Evolutionary conservation across 2,797 vertebrate species (phyloP), one percentile per base, ranked within the genome.

Genomic region (Etheostoma perlongum): DNA sequence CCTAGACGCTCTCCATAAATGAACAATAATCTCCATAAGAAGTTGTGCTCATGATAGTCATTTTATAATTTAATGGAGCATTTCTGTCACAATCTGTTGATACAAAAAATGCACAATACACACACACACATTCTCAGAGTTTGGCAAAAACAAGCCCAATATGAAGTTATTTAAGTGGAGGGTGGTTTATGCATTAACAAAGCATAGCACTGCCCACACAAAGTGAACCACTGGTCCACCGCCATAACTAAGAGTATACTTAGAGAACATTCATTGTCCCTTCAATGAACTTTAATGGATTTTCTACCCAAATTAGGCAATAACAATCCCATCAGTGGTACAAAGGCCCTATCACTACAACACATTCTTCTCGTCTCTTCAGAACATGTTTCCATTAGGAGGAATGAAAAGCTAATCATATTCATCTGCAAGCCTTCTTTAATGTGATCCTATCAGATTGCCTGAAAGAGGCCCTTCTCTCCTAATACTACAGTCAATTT

Each of bases 371-470:
- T 85, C 82, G 82, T 70, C 81, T 83, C 79, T 76, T 85, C 82
- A 84, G 74, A 91, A 86, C 74, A 89, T 87, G 84, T 89, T 89
- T 91, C 89, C 90, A 93, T 93, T 93, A 93, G 85, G 72, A 89
- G 71, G 86, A 89, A 87, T 85, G 83, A 92, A 91, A 84, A 89
- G 88, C 88, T 92, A 92, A 93, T 94, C 92, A 89, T 93, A 92
- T 91, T 93, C 87, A 93, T 93, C 91, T 89, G 90, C 89, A 89
- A 88, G 84, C 76, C 78, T 82, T 85, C 89, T 89, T 91, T 93
- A 94, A 93, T 93, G 88, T 84, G 83, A 88, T 86, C 81, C 87
- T 87, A 87, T 93, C 88, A 89, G 85, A 91, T 88, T 62, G 67
- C 83, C 85, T 71, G 85, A 92, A 84, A 86, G 83, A 88, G 76